A percentile compares a stretch with the other conserved stretches of the same genome.
Conservation (phyloP, 2,113 vertebrate genomes). For the Vulpes lagopus region DNA sequence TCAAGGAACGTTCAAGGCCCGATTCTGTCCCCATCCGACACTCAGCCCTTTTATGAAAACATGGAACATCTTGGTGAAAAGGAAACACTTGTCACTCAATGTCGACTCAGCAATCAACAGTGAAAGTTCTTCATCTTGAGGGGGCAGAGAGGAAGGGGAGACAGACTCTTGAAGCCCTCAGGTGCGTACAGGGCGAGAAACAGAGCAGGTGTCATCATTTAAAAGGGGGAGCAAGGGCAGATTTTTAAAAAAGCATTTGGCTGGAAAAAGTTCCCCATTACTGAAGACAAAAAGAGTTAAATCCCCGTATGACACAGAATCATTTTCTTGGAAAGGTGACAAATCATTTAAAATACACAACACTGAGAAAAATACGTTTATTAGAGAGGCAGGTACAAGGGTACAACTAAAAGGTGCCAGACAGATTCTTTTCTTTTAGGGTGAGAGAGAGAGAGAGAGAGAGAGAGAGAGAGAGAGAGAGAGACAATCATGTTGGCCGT, state of each 20-base stretch:
- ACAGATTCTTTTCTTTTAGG: conserved; percentile 78
- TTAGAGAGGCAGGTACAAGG: conserved; percentile 83
- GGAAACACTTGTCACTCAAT: too few species aligned
- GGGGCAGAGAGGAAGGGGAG: not conserved
- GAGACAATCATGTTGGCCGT: conserved; percentile 58
- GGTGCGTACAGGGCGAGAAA: not conserved
- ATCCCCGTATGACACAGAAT: conserved; percentile 31
- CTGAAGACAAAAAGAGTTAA: conserved; percentile 36
- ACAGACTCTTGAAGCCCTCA: not conserved
- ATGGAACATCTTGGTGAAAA: not conserved
- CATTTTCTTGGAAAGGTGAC: conserved; percentile 57
- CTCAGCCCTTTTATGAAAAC: not conserved
- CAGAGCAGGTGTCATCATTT: not conserved
- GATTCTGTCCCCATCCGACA: not conserved
- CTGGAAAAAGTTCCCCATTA: conserved; percentile 63
- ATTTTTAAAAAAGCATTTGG: conserved; percentile 59
- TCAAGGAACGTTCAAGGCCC: not conserved
- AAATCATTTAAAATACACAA: conserved; percentile 77
- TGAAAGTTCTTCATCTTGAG: conserved; percentile 62
- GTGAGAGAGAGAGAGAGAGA: conserved; percentile 58
- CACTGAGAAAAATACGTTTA: conserved; percentile 88
- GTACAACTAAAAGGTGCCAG: conserved; percentile 79
- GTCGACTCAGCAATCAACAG: conserved; percentile 1
- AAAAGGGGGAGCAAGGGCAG: not conserved
- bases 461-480: conserved; percentile 65